Percentiles rank a stretch among this genome's conserved stretches.
These are phyloP conservation scores for Papilio dardanus DNA, from an alignment of 1,140 invertebrate species.

Conservation along the genomic window DNA sequence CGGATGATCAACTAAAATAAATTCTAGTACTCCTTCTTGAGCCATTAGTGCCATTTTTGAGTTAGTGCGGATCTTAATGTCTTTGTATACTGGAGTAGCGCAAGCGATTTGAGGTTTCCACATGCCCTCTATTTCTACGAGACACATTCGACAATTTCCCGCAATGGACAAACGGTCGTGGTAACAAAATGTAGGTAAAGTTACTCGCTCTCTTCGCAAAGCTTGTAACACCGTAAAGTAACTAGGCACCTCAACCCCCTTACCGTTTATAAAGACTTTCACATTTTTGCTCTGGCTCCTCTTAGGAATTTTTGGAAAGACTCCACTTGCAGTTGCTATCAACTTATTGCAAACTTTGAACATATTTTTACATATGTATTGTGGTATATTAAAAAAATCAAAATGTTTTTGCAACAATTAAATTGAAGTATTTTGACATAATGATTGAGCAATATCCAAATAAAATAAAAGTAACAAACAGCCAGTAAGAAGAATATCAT, in stretches of 20 bases:
- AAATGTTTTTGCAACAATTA: neutral
- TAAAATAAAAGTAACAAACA: neutral
- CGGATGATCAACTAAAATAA: conserved; percentile 98
- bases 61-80: conserved; percentile 89
- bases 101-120: conserved; percentile 91
- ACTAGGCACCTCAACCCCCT: conserved; percentile 59
- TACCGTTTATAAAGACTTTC: conserved; percentile 68
- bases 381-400: neutral
- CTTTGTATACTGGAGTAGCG: conserved; percentile 90
- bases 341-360: conserved; percentile 41
- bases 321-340: conserved; percentile 40
- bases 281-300: conserved; percentile 43
- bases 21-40: conserved; percentile 99
- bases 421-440: neutral
- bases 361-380: conserved; percentile 41
- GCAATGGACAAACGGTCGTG: conserved; percentile 91
- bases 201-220: conserved; percentile 53
- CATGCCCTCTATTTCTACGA: conserved; percentile 89
- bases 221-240: conserved; percentile 69
- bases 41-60: conserved; percentile 85
- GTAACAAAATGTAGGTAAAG: conserved; percentile 68
- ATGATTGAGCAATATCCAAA: neutral
- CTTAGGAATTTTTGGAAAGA: conserved; percentile 40
- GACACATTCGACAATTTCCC: conserved; percentile 91
- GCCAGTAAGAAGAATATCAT: neutral